Base-by-base conservation (phyloP, 1,140 invertebrate genomes). In the Thaumatotibia leucotreta region DNA sequence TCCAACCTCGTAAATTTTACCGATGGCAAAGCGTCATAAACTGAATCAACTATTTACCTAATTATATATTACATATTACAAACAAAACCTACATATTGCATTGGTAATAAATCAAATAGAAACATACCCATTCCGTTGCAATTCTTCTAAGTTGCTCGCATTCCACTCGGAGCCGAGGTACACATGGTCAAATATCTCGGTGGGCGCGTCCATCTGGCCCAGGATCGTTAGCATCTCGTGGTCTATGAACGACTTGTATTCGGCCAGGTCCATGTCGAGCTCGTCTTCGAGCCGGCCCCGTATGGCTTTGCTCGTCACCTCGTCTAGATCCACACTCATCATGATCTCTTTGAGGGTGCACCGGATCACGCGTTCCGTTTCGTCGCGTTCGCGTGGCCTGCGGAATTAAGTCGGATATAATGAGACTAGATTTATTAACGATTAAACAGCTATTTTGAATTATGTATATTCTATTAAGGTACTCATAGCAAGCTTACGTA, bases 151-250 rank as follows among this genome's bases (percentile, higher is more conserved):
- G 91, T 99, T 99, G 58, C 98, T 99, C 0, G 99, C 98, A 90
- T 99, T 99, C 98, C 98, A 99, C 89, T 99, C 98, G 22, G 98
- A 99, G n/a, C 99, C 99, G 6, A 99, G 92, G 91, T 98, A 99
- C 1, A 99, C 96, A 87, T 98, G 98, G 75, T 98, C 97, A 80
- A 99, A 98, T 78, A 99, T 99, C 83, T 98, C 94, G 0, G 98
- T 98, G 5, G 99, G 97, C 24, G 97, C 96, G 89, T 99, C 99
- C 97, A 99, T 98, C 92, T 99, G 98, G 4, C 98, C 98, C 35
- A 99, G 92, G 79, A 99, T 99, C 23, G 95, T 95, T 49, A 99
- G 93, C 96, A 99, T 99, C 91, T 99, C 98, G 79, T 97, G 94
- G 89, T 99, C 98, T 80, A 99, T 99, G 91, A 98, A 99, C 14